Base-by-base conservation (phyloP, 1,140 invertebrate genomes). In the Stratiolaelaps scimitus region DNA sequence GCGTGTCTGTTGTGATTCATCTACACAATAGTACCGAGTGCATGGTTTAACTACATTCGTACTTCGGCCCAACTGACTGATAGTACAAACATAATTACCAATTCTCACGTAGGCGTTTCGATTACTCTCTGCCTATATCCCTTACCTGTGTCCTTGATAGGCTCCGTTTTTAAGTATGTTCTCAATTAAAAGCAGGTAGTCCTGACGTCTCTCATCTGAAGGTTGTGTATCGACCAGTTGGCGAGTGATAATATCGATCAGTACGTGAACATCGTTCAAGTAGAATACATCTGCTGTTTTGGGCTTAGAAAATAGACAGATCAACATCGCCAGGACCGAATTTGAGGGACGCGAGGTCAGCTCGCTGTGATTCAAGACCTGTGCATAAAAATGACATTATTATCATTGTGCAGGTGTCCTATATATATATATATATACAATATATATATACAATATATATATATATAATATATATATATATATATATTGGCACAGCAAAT, bases 231-330 rank as follows among this genome's bases (percentile, higher is more conserved):
- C 89, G 7, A 86, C 84, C 5, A 95, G 78, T 74, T 92, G 87
- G 30, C 89, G 78, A 23, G 92, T 83, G 53, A 92, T 83, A 72
- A 95, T 92, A 73, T 94, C 91, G 70, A 94, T 85, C 29, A 93
- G 79, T 43, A 94, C 90, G 77, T 88, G 89, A 2, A 87, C 84
- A 74, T 95, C 90, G 74, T 93, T 95, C 0, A 89, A 91, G 73
- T 94, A 95, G 74, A 93, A 89, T 43, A 93, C 80, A 69, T 82
- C 80, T 0, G 89, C 85, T 5, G 89, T 90, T 45, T 81, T 77
- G 65, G 82, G 78, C 64, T 81, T 82, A 53, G 81, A 83, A 73
- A 92, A 92, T 60, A 93, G 75, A 74, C 94, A 90, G 45, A 83
- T 83, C 66, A 90, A 83, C 68, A 95, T 80, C 77, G 93, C 92